Base-by-base conservation (phyloP, 2,113 vertebrate genomes). In the Nothocercus julius region DNA sequence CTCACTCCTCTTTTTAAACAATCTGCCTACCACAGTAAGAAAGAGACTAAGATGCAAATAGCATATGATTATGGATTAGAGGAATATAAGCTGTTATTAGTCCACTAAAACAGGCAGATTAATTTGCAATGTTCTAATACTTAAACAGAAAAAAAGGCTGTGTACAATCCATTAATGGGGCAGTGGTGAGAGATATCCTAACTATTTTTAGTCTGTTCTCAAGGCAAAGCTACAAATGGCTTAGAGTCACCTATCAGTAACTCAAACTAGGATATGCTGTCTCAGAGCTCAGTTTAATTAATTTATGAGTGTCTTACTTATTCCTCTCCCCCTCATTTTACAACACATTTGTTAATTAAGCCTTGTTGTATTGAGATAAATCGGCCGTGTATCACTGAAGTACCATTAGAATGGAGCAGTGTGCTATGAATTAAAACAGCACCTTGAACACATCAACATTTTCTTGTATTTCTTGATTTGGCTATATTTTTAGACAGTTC, bases 141-240 rank as follows among this genome's bases (percentile, higher is more conserved):
- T 70, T 66, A 47, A 76, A 58, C n/a, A 45, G 63, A 66, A 59
- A n/a, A 70, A 44, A 40, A 83, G 73, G 59, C 64, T 44, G 64
- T 40, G 12, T 36, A 9, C 3, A 69, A 58, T 36, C 87, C 56
- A 62, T n/a, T 56, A 81, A 40, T 20, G 54, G 53, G 88, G 59
- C 83, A 45, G 7, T 20, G 32, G 0, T 13, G 49, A 82, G 82
- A 85, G 82, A 87, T 36, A 40, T 34, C 47, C 70, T 7, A 32
- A 32, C 45, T 95, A 89, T 92, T 92, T 94, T 91, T 79, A 89
- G 74, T 66, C 62, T 69, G 5, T 28, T 87, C 80, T 75, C 74
- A 92, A 89, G 78, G 78, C 78, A 85, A 83, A 63, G 58, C 51
- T 81, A 54, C 47, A 72, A 68, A 58, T 64, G 22, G 25, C n/a